Evolutionary conservation across 2,888 invertebrate species (phyloP), one percentile per base, ranked within the genome.

Genomic region (Sepiola atlantica): DNA sequence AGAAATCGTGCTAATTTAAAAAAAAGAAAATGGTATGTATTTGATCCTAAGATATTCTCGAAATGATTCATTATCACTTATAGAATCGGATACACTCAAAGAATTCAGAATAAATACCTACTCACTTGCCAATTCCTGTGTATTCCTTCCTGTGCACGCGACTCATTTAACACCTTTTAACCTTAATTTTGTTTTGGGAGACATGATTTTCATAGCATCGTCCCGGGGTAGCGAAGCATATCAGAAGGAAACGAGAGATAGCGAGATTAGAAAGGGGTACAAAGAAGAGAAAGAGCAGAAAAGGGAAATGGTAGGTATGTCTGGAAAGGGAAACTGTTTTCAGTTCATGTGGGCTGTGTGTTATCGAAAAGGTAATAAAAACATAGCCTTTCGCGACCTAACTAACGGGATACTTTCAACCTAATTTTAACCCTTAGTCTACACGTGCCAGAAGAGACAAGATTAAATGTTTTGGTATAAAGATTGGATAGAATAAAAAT

Each of bases 321-420:
- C 8, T 28, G n/a, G 28, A 77, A 77, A n/a, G 45, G 45, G 24
- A 77, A 28, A 77, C 12, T n/a, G 24, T 10, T 28, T 77, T 77
- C 0, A 8, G 28, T 10, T 21, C 24, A 28, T 12, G 77, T 12
- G 77, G 28, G 77, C 10, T n/a, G 12, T 24, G 28, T 77, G 77
- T 28, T 77, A 77, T 77, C 77, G 77, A 28, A 77, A 77, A 77
- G 77, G 77, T 77, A 77, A 77, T 77, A 77, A 77, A 77, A 77
- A 77, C n/a, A 77, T 28, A 28, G 28, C n/a, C 28, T 77, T 45
- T n/a, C 24, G 1, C 77, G 28, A 77, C 28, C 77, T 24, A 77
- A 28, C 24, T n/a, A 77, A 28, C 28, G 28, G n/a, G 77, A 77
- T 77, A 28, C 8, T 77, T 77, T 45, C 45, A 1, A 28, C 77